Evolutionary conservation across 2,888 invertebrate species (phyloP).

Genomic region (Mythimna pallens): DNA sequence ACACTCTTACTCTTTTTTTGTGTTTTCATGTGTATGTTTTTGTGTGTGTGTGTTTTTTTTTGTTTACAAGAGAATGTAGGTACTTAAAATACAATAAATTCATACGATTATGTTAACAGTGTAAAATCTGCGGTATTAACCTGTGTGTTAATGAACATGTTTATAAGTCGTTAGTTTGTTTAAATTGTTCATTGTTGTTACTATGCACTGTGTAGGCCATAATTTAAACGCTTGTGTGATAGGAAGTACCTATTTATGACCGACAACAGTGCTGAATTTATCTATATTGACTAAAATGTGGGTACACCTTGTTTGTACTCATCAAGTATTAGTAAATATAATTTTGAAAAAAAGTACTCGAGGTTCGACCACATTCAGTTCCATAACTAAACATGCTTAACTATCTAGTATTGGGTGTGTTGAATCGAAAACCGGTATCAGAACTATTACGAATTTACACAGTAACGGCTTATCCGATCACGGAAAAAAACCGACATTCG

Average conservation of each 20-base stretch:
- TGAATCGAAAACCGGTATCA: conserved; percentile 13
- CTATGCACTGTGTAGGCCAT: neutral
- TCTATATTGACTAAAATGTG: no score
- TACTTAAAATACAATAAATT: neutral
- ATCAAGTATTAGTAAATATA: no score
- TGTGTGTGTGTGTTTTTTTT: no score
- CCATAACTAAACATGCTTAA: neutral
- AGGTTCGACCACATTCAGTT: neutral
- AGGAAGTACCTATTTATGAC: neutral
- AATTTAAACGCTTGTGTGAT: neutral
- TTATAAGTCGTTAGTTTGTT: conserved; percentile 5
- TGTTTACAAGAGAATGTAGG: neutral
- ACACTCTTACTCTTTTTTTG: no score
- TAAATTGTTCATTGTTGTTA: conserved; percentile 25
- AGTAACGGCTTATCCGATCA: neutral
- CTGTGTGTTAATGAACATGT: conserved; percentile 24
- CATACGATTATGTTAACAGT: neutral
- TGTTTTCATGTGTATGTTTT: no score
- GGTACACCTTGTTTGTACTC: no score
- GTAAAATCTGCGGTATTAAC: neutral
- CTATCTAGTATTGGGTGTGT: neutral
- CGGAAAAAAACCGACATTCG: conserved; percentile 16
- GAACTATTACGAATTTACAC: conserved; percentile 1
- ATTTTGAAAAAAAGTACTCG: neutral
- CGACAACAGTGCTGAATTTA: neutral